These are phyloP conservation scores for Prosapia bicincta DNA, from an alignment of 2,888 invertebrate genomes.

Conservation along the genomic window DNA sequence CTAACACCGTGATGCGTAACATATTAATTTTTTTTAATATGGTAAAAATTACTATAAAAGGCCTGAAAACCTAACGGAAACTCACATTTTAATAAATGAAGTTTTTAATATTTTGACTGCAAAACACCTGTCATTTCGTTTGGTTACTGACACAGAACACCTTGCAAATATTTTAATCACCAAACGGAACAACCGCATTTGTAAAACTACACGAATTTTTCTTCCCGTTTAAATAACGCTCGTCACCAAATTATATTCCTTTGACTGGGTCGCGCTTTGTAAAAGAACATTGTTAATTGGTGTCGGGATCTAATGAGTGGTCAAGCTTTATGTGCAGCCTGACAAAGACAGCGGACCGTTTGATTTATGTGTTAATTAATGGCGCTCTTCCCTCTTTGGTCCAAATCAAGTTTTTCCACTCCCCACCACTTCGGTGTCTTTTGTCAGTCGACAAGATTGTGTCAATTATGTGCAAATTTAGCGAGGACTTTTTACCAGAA, in stretches of 20 bases:
- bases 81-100: too few species aligned
- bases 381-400: neutral
- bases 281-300: neutral
- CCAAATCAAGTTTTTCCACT: neutral
- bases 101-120: too few species aligned
- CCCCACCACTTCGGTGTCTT: neutral
- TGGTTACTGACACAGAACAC: too few species aligned
- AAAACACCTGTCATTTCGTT: too few species aligned
- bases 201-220: too few species aligned
- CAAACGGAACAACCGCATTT: too few species aligned
- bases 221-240: neutral
- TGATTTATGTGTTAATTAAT: constrained; percentile 27
- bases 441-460: neutral
- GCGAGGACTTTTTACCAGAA: neutral
- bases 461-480: constrained; percentile 2
- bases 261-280: neutral
- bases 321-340: constrained; percentile 1
- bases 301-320: neutral
- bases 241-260: neutral
- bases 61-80: too few species aligned
- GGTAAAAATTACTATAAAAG: too few species aligned
- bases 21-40: too few species aligned
- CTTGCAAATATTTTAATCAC: too few species aligned
- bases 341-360: constrained; percentile 22
- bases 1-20: too few species aligned